A percentile compares a stretch with the other conserved stretches of the same genome.
Evolutionary conservation across 2,888 invertebrate genomes (phyloP).

Genomic region (Adelognathus sp.): DNA sequence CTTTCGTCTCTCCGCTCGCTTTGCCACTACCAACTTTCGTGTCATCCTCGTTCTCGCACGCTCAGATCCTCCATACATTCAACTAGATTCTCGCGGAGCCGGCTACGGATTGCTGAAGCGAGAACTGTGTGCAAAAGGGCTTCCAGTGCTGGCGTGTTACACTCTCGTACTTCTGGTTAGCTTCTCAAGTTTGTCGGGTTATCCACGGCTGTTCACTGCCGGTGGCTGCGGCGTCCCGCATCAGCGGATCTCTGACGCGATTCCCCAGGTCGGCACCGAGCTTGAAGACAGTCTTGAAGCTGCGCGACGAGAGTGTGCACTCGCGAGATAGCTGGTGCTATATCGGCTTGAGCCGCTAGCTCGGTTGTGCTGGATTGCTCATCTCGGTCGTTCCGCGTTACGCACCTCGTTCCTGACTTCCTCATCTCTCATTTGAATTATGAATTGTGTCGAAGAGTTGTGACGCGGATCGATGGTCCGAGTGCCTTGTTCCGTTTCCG

Average conservation of each 20-base stretch:
- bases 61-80: background rate
- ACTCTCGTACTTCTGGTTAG: conserved; percentile 8
- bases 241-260: conserved; percentile 22
- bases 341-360: background rate
- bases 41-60: background rate
- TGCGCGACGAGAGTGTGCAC: too few relatives aligned
- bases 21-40: background rate
- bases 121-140: background rate
- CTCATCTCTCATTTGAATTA: conserved; percentile 27
- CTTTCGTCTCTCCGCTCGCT: background rate
- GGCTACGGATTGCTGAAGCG: conserved; percentile 31
- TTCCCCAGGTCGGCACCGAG: background rate
- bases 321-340: background rate
- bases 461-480: conserved; percentile 31
- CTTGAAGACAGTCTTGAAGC: too few relatives aligned
- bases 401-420: background rate
- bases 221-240: conserved; percentile 28
- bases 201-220: background rate
- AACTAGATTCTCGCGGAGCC: conserved; percentile 1
- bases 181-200: conserved; percentile 32
- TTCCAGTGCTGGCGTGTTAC: conserved; percentile 3
- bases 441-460: conserved; percentile 35
- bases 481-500: conserved; percentile 26
- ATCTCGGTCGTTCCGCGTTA: background rate
- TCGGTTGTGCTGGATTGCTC: conserved; percentile 10